Percentiles rank a stretch among this genome's conserved stretches.
Evolutionary conservation across 2,113 vertebrate species (phyloP).

Genomic region (Rutilus rutilus): DNA sequence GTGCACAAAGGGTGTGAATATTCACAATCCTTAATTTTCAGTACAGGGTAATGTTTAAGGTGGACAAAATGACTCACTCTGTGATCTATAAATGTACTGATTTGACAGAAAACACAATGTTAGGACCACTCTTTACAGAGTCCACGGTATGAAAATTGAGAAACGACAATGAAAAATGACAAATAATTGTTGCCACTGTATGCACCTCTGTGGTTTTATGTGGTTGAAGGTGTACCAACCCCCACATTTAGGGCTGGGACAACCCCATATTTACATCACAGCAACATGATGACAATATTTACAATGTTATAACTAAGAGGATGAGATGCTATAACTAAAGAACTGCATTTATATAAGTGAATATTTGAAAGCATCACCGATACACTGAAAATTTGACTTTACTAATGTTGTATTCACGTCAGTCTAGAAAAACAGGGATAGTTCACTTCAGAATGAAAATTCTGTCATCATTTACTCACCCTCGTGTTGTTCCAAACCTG

Average conservation of each 20-base stretch:
- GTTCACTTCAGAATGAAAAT: too few relatives aligned
- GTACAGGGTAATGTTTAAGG: neutral
- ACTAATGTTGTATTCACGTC: neutral
- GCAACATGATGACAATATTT: neutral
- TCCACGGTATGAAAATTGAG: neutral
- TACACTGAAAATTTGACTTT: neutral
- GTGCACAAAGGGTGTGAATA: conserved; percentile 8
- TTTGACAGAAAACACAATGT: neutral
- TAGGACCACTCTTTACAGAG: neutral
- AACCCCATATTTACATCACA: conserved; percentile 31
- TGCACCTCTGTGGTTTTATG: conserved; percentile 18
- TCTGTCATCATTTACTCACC: too few relatives aligned
- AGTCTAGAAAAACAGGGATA: neutral
- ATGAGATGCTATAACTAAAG: neutral
- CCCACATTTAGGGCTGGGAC: conserved; percentile 38
- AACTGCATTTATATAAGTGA: neutral
- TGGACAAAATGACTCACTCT: neutral
- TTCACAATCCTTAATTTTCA: neutral
- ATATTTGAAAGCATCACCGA: neutral
- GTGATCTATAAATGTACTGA: neutral
- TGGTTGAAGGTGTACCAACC: conserved; percentile 32
- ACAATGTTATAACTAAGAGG: neutral
- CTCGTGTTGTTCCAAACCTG: too few relatives aligned
- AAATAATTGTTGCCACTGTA: conserved; percentile 26
- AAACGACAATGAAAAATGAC: neutral